Percentiles rank a stretch among this genome's conserved stretches.
phyloP scores from a whole-genome alignment of 2,888 invertebrate genomes.

The Arctia plantaginis region DNA sequence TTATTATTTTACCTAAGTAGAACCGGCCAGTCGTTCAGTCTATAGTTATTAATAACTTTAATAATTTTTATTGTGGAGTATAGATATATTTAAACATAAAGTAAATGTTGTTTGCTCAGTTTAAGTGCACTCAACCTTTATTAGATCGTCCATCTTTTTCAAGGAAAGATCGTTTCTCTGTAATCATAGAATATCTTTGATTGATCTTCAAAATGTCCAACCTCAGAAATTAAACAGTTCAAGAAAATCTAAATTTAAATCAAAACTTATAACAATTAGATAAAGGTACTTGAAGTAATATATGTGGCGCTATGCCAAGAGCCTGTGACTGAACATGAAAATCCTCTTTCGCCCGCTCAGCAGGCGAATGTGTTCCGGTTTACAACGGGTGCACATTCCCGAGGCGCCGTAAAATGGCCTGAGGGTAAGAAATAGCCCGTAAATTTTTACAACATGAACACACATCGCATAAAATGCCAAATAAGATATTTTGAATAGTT shows the following conservation, averaged over 20 bases:
- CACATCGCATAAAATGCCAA: constrained; percentile 63
- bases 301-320: constrained; percentile 21
- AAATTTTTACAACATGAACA: constrained; percentile 69
- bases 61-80: constrained; percentile 57
- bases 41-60: constrained; percentile 64
- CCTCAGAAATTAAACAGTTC: background rate
- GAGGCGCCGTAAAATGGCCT: constrained; percentile 63
- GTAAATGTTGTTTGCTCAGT: constrained; percentile 19
- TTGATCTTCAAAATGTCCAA: background rate
- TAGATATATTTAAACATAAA: constrained; percentile 28
- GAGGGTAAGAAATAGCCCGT: constrained; percentile 59
- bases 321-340: constrained; percentile 53
- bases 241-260: background rate
- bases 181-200: background rate
- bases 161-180: background rate
- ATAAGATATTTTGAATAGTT: constrained; percentile 57
- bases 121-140: constrained; percentile 10
- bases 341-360: constrained; percentile 51
- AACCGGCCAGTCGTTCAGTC: constrained; percentile 39
- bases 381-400: constrained; percentile 59
- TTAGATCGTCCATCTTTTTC: background rate
- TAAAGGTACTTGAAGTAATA: constrained; percentile 11
- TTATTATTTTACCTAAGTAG: constrained; percentile 11
- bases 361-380: constrained; percentile 52
- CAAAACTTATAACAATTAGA: background rate